Conservation (phyloP, 2,888 invertebrate species). For the Chloromyia formosa region DNA sequence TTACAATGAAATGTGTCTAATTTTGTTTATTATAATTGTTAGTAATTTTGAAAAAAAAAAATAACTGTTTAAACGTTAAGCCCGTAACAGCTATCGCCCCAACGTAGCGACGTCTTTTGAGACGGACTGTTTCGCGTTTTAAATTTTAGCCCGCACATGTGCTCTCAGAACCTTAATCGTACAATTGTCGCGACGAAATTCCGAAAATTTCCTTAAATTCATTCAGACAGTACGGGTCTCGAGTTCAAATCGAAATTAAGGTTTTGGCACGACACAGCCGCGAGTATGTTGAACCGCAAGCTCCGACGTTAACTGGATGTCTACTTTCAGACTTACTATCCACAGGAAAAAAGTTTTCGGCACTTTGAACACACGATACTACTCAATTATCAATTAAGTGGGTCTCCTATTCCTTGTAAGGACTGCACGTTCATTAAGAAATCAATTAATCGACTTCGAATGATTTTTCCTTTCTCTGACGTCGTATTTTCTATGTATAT, state of each 20-base stretch:
- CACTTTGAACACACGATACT: no score
- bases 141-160: constrained; percentile 96
- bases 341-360: no score
- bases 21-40: neutral
- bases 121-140: constrained; percentile 96
- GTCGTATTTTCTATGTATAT: no score
- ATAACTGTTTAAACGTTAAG: neutral
- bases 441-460: no score
- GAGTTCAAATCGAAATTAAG: neutral
- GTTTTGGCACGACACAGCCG: no score
- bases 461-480: no score
- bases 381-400: no score
- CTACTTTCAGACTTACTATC: no score
- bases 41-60: neutral
- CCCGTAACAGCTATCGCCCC: constrained; percentile 89
- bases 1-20: neutral
- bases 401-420: no score
- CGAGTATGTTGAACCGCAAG: no score
- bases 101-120: constrained; percentile 95
- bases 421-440: no score
- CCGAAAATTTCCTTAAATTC: constrained; percentile 24
- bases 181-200: constrained; percentile 40
- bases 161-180: constrained; percentile 60
- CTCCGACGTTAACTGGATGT: no score
- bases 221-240: constrained; percentile 41